Percentiles rank a stretch among this genome's conserved stretches.
phyloP scores from a whole-genome alignment of 1,140 invertebrate species.

The Meteorus sp. region DNA sequence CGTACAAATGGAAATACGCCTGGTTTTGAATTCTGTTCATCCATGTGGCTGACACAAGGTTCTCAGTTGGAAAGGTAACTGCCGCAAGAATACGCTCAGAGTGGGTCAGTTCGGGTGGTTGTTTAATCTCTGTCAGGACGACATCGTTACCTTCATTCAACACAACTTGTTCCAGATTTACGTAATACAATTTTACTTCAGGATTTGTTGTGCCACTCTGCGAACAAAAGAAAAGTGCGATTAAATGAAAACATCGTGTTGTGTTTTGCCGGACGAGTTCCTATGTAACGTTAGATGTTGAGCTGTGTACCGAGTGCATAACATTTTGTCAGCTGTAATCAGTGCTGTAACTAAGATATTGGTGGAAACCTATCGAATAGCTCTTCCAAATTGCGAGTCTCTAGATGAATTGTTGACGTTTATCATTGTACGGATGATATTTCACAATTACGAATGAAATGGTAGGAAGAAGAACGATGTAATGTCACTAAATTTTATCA shows the following conservation, averaged over 20 bases:
- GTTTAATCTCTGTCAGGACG: conserved; percentile 59
- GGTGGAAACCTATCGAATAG: too few relatives aligned
- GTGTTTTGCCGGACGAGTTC: not conserved
- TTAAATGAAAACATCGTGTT: not conserved
- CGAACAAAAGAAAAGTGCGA: conserved; percentile 34
- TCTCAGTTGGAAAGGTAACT: conserved; percentile 77
- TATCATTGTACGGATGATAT: too few relatives aligned
- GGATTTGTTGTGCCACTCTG: conserved; percentile 81
- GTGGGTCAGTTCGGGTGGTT: conserved; percentile 43
- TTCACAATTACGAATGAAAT: too few relatives aligned
- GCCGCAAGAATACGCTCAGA: conserved; percentile 70
- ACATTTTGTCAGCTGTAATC: too few relatives aligned
- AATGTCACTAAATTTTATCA: too few relatives aligned
- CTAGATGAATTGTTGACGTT: too few relatives aligned
- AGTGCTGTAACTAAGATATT: too few relatives aligned
- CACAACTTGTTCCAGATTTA: conserved; percentile 60
- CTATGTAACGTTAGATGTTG: not conserved
- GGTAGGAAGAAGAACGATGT: too few relatives aligned
- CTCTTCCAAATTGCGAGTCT: too few relatives aligned
- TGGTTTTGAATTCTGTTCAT: conserved; percentile 84
- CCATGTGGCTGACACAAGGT: conserved; percentile 76
- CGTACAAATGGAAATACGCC: conserved; percentile 62
- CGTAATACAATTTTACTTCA: conserved; percentile 68
- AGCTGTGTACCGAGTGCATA: not conserved
- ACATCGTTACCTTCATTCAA: conserved; percentile 31